These are phyloP conservation scores for Adelges cooleyi DNA, from an alignment of 1,140 invertebrate species.

Conservation along the genomic window DNA sequence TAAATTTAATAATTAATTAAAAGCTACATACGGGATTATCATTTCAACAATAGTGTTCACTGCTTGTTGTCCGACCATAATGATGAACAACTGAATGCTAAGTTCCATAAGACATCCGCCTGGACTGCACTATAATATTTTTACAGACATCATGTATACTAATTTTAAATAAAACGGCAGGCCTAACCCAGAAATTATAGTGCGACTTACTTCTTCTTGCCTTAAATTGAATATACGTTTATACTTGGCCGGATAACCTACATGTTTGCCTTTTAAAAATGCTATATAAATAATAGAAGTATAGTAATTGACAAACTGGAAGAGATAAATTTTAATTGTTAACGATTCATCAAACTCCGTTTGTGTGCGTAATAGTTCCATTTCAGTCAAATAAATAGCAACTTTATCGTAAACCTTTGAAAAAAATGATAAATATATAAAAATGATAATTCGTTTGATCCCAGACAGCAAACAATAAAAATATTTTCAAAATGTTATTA, in stretches of 20 bases:
- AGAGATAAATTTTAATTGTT: constrained; percentile 91
- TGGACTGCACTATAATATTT: constrained; percentile 52
- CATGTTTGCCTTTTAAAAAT: constrained; percentile 89
- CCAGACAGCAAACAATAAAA: too few relatives aligned
- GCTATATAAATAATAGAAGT: constrained; percentile 98
- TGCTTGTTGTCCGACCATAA: constrained; percentile 93
- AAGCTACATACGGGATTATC: constrained; percentile 46
- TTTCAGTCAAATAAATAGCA: constrained; percentile 85
- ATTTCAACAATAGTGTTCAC: constrained; percentile 84
- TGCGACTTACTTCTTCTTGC: constrained; percentile 64
- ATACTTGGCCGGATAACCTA: constrained; percentile 72
- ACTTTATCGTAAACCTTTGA: constrained; percentile 71
- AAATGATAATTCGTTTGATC: too few relatives aligned
- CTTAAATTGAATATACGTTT: constrained; percentile 60
- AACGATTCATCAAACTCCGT: constrained; percentile 95
- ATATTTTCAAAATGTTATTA: too few relatives aligned
- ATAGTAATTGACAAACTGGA: constrained; percentile 98
- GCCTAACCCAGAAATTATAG: not conserved
- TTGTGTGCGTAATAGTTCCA: constrained; percentile 88
- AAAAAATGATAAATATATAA: too few relatives aligned
- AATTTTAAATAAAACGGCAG: too few relatives aligned
- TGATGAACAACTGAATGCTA: constrained; percentile 86
- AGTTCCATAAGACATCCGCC: constrained; percentile 88
- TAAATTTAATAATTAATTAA: not conserved
- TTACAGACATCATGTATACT: too few relatives aligned